A percentile compares a stretch with the other conserved stretches of the same genome.
Evolutionary conservation across 2,113 vertebrate species (phyloP).

Genomic region (Terrapene triunguis): DNA sequence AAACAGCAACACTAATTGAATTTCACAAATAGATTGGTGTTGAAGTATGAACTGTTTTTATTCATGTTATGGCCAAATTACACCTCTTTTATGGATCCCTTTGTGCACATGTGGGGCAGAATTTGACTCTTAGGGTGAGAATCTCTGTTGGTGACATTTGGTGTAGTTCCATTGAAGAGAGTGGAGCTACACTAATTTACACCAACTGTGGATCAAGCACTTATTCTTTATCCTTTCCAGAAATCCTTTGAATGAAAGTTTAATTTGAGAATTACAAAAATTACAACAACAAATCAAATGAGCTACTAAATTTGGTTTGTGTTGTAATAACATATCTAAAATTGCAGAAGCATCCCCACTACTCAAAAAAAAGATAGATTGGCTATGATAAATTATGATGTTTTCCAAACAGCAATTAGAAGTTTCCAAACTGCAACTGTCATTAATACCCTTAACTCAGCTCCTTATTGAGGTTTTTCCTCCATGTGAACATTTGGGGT

Average conservation of each 20-base stretch:
- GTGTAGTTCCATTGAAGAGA: constrained; percentile 31
- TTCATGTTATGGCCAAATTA: constrained; percentile 60
- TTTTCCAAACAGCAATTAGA: not conserved
- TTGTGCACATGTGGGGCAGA: constrained; percentile 65
- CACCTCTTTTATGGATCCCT: constrained; percentile 53
- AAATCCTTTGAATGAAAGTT: not conserved
- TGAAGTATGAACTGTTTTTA: constrained; percentile 62
- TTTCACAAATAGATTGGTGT: constrained; percentile 58
- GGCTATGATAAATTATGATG: not conserved
- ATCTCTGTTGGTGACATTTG: constrained; percentile 57
- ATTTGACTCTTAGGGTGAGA: constrained; percentile 54
- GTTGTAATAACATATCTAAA: not conserved
- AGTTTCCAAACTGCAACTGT: not conserved
- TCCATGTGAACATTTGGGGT: not conserved
- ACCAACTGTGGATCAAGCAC: constrained; percentile 42
- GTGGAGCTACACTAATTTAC: constrained; percentile 41
- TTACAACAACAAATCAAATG: not conserved
- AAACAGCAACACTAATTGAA: constrained; percentile 65
- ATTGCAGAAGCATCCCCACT: not conserved
- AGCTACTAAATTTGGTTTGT: constrained; percentile 8
- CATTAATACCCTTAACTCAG: not conserved
- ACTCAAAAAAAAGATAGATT: not conserved
- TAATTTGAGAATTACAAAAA: not conserved
- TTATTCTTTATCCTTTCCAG: not conserved
- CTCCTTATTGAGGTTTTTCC: not conserved